Evolutionary conservation across 1,140 invertebrate genomes (phyloP).

Genomic region (Drosophila novamexicana): DNA sequence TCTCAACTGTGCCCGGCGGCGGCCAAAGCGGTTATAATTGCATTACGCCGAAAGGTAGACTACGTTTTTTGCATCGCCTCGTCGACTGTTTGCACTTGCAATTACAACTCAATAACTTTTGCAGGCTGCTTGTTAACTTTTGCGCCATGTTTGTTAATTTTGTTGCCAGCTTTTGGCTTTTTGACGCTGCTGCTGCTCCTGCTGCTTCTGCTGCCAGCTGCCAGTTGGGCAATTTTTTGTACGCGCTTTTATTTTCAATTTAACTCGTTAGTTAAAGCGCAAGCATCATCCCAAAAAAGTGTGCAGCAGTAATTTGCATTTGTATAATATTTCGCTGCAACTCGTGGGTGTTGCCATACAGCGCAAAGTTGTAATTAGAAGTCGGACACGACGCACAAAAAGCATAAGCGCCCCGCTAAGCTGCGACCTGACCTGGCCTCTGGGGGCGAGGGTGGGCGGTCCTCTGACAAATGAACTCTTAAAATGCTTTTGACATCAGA

Average conservation of each 20-base stretch:
- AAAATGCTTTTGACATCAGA: constrained; percentile 72
- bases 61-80: constrained; percentile 41
- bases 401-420: constrained; percentile 14
- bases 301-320: constrained; percentile 35
- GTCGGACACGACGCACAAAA: constrained; percentile 22
- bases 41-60: constrained; percentile 68
- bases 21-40: constrained; percentile 65
- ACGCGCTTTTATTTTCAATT: constrained; percentile 30
- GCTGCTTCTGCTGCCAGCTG: neutral
- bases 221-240: constrained; percentile 5
- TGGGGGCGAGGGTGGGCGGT: neutral
- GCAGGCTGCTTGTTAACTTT: constrained; percentile 54
- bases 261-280: constrained; percentile 26
- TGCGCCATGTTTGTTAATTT: constrained; percentile 57
- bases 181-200: neutral
- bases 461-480: constrained; percentile 48
- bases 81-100: constrained; percentile 61
- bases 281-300: constrained; percentile 1
- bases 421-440: neutral
- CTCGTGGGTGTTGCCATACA: constrained; percentile 51
- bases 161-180: constrained; percentile 24
- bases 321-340: constrained; percentile 22
- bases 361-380: constrained; percentile 64
- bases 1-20: constrained; percentile 11
- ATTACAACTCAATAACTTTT: constrained; percentile 78